Percentiles rank a stretch among this genome's conserved stretches.
Evolutionary conservation across 2,113 vertebrate genomes (phyloP).

Genomic region (Trematocara nigrifrons): DNA sequence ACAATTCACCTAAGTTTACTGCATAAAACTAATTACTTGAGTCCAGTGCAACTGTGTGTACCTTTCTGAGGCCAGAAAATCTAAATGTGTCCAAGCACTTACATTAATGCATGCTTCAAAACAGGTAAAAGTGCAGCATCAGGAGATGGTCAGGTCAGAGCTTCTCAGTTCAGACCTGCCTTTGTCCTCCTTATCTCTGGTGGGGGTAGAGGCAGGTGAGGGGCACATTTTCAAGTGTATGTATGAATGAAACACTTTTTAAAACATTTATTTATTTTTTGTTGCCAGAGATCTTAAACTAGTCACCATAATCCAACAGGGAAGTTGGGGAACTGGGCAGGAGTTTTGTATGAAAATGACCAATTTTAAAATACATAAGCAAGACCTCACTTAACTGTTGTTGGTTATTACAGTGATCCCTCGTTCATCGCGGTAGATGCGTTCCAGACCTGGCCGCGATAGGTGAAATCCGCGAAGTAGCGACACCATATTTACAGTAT

Average conservation of each 20-base stretch:
- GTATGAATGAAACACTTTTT: background rate
- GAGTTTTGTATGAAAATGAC: background rate
- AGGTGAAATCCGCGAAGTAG: too few species aligned
- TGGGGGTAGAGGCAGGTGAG: background rate
- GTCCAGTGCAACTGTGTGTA: background rate
- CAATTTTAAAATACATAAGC: background rate
- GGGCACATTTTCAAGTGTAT: background rate
- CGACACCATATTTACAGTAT: too few species aligned
- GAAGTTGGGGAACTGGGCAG: fast-evolving
- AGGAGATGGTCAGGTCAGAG: background rate
- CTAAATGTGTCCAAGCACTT: background rate
- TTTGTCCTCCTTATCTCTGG: background rate
- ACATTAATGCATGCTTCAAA: background rate
- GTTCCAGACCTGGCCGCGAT: too few species aligned
- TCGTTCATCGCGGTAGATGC: too few species aligned
- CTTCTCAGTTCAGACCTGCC: background rate
- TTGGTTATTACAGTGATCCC: background rate
- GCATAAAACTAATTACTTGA: background rate
- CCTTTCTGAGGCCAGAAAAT: background rate
- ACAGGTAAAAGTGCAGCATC: background rate
- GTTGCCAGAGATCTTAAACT: background rate
- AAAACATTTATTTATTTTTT: background rate
- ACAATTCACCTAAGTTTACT: background rate
- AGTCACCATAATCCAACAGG: background rate
- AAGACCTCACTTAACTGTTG: background rate